phyloP scores from a whole-genome alignment of 2,888 invertebrate genomes.

The Melanargia galathea region DNA sequence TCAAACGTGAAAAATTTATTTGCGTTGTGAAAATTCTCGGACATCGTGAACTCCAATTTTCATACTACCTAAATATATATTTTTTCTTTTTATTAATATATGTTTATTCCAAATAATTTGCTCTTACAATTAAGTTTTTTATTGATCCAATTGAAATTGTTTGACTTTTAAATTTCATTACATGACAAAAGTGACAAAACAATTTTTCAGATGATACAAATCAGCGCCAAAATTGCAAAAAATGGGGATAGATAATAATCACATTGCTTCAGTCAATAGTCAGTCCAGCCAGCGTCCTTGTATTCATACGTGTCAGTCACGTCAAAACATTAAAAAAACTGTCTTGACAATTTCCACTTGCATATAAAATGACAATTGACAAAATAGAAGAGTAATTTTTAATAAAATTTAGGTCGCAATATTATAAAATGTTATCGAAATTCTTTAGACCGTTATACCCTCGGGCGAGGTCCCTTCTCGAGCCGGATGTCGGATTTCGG shows the following conservation, averaged over 20 bases:
- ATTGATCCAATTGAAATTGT: constrained; percentile 53
- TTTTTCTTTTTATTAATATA: constrained; percentile 29
- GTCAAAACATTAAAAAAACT: no score
- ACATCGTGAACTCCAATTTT: constrained; percentile 30
- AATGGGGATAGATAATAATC: no score
- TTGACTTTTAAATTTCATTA: constrained; percentile 68
- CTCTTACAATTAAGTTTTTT: constrained; percentile 63
- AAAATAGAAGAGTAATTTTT: not conserved
- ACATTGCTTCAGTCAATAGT: no score
- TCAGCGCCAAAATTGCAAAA: not conserved
- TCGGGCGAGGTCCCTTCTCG: constrained; percentile 20
- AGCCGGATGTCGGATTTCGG: constrained; percentile 38
- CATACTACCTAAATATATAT: constrained; percentile 28
- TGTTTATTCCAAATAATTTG: constrained; percentile 47
- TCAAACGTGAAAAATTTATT: constrained; percentile 22
- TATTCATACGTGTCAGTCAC: no score
- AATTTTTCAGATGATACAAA: no score
- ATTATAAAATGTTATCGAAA: constrained; percentile 53
- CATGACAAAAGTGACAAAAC: not conserved
- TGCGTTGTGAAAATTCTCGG: not conserved
- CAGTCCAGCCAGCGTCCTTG: no score
- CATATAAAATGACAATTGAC: not conserved
- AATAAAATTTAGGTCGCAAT: not conserved
- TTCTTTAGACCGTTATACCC: constrained; percentile 45
- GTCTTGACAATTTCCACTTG: no score